Evolutionary conservation across 1,140 invertebrate species (phyloP), one percentile per base, ranked within the genome.

Genomic region (Drosophila sturtevanti): DNA sequence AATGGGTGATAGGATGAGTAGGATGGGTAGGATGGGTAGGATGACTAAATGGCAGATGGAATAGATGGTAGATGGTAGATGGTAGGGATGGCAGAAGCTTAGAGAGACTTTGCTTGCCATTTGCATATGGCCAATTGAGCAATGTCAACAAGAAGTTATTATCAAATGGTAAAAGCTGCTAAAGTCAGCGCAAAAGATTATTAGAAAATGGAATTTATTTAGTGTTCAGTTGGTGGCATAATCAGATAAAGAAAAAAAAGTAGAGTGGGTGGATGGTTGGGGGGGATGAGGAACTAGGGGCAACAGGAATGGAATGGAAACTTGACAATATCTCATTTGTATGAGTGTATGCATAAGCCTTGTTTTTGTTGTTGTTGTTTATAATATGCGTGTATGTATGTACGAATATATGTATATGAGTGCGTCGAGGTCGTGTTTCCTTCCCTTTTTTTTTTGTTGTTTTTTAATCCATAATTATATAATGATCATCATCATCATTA

Each of bases 91-190:
- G 56, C 44, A 64, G 12, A 12, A 22, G 79, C 73, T 72, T 75
- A 77, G 38, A 48, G 79, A 44, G 55, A 66, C 80, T 75, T 79
- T 66, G 62, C 41, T 73, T 79, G 59, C 72, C 66, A 80, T 85
- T 85, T 80, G 81, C 81, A 85, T 85, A 85, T 79, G 81, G 81
- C 81, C 81, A 85, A 85, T 85, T 85, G 81, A 69, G 77, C 81
- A 82, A 82, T 72, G 80, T 79, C 74, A 74, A 76, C 76, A 79
- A 63, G 66, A 79, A 77, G 63, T 48, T 55, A 24, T 70, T 68
- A 65, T 72, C 60, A 55, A 72, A 72, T n/a, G 16, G 22, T 59
- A 10, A 41, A 59, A 67, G 51, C 35, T 41, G 72, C 55, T 72
- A 64, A 56, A 81, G 73, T 77, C 73, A 73, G 71, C 79, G 62